Evolutionary conservation across 2,888 invertebrate genomes (phyloP).

Genomic region (Keiferia lycopersicella): DNA sequence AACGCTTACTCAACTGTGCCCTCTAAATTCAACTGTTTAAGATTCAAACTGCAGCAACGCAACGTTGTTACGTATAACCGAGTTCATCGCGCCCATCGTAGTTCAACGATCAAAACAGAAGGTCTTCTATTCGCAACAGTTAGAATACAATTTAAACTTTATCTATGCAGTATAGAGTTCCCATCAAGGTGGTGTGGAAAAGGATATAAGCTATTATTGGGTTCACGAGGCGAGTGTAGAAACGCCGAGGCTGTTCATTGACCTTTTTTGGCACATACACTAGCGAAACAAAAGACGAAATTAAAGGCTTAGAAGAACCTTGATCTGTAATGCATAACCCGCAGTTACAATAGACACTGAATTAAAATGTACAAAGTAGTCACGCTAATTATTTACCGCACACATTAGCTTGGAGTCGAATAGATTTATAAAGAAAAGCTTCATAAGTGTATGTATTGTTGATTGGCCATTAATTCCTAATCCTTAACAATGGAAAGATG

Average conservation of each 20-base stretch:
- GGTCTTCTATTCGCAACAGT: conserved; percentile 50
- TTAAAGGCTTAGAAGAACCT: conserved; percentile 70
- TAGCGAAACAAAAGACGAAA: conserved; percentile 76
- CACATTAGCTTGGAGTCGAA: neutral
- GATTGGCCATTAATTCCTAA: too few species aligned
- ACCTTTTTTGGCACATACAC: conserved; percentile 79
- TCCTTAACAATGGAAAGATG: too few species aligned
- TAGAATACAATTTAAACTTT: conserved; percentile 58
- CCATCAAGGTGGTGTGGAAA: conserved; percentile 44
- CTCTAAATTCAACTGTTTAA: conserved; percentile 46
- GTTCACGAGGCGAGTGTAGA: conserved; percentile 60
- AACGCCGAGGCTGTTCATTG: conserved; percentile 81
- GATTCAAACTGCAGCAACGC: conserved; percentile 57
- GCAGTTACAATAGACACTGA: conserved; percentile 47
- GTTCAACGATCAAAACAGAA: conserved; percentile 57
- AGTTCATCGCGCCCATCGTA: conserved; percentile 49
- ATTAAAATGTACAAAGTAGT: conserved; percentile 16
- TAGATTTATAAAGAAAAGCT: too few species aligned
- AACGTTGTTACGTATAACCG: conserved; percentile 49
- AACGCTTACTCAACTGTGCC: conserved; percentile 44
- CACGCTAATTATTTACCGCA: neutral
- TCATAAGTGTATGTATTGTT: too few species aligned
- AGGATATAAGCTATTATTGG: conserved; percentile 53
- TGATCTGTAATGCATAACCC: conserved; percentile 61
- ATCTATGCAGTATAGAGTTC: conserved; percentile 47